Percentiles rank a stretch among this genome's conserved stretches.
phyloP scores from a whole-genome alignment of 2,888 invertebrate genomes.

The Philonicus albiceps region DNA sequence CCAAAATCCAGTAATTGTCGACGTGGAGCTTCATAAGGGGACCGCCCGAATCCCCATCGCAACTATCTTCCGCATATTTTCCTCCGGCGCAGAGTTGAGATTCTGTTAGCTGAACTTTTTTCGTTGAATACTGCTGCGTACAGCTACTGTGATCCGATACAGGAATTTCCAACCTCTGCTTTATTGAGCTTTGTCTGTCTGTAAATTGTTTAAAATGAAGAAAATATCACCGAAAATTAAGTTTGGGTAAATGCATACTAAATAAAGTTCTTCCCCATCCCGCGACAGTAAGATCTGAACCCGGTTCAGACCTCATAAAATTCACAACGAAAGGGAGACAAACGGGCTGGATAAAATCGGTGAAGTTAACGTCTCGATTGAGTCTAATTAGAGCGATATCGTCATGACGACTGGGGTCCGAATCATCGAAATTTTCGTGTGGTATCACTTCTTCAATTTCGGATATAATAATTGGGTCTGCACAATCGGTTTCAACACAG shows the following conservation, averaged over 20 bases:
- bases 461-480: conserved; percentile 68
- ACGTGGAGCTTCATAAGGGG: conserved; percentile 70
- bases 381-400: conserved; percentile 79
- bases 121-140: conserved; percentile 54
- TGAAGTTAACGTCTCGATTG: conserved; percentile 65
- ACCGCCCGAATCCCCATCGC: conserved; percentile 80
- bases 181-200: conserved; percentile 65
- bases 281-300: conserved; percentile 64
- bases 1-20: conserved; percentile 66
- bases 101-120: conserved; percentile 55
- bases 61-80: conserved; percentile 72
- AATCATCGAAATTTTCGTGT: conserved; percentile 71
- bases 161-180: conserved; percentile 66
- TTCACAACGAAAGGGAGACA: conserved; percentile 65
- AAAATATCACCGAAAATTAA: neutral
- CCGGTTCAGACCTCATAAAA: conserved; percentile 51
- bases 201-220: neutral
- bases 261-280: conserved; percentile 71
- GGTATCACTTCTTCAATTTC: conserved; percentile 70
- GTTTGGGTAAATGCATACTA: conserved; percentile 38
- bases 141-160: conserved; percentile 65
- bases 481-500: conserved; percentile 63
- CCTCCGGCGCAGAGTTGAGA: conserved; percentile 77
- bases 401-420: conserved; percentile 68
- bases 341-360: conserved; percentile 68